Evolutionary conservation across 2,113 vertebrate genomes (phyloP).

Genomic region (Hucho hucho): DNA sequence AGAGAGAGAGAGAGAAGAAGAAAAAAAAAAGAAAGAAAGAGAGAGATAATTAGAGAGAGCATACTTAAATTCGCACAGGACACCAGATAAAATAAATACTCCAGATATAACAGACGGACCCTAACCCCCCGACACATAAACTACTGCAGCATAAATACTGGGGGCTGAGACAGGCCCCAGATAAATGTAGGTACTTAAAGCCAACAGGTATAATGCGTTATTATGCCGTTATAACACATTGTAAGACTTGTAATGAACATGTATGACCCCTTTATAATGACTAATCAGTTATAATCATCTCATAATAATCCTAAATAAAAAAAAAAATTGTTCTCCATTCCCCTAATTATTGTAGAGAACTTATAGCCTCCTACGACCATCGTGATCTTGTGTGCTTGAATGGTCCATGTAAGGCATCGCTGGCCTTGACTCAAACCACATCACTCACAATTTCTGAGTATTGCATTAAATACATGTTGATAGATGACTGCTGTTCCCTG

Average conservation of each 20-base stretch:
- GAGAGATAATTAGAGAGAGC: too few relatives aligned
- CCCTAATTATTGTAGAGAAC: conserved; percentile 31
- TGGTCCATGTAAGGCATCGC: conserved; percentile 46
- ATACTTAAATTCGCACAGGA: too few relatives aligned
- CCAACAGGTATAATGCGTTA: not conserved
- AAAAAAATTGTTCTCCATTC: too few relatives aligned
- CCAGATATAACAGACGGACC: too few relatives aligned
- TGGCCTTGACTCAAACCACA: conserved; percentile 53
- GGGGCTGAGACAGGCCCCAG: too few relatives aligned
- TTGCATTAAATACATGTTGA: conserved; percentile 53
- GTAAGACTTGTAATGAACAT: not conserved
- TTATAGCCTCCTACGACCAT: conserved; percentile 2
- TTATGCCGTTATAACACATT: not conserved
- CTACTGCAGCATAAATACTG: too few relatives aligned
- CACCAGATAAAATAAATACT: too few relatives aligned
- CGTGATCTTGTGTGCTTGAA: conserved; percentile 23
- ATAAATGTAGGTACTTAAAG: not conserved
- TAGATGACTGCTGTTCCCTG: conserved; percentile 38
- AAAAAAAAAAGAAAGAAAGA: too few relatives aligned
- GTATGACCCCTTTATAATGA: not conserved
- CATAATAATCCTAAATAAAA: too few relatives aligned
- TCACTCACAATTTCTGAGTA: conserved; percentile 43
- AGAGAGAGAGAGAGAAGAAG: too few relatives aligned
- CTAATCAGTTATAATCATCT: too few relatives aligned
- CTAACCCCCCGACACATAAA: too few relatives aligned